These are phyloP conservation scores for Rhizomys pruinosus DNA, from an alignment of 2,113 vertebrate species.

Conservation along the genomic window DNA sequence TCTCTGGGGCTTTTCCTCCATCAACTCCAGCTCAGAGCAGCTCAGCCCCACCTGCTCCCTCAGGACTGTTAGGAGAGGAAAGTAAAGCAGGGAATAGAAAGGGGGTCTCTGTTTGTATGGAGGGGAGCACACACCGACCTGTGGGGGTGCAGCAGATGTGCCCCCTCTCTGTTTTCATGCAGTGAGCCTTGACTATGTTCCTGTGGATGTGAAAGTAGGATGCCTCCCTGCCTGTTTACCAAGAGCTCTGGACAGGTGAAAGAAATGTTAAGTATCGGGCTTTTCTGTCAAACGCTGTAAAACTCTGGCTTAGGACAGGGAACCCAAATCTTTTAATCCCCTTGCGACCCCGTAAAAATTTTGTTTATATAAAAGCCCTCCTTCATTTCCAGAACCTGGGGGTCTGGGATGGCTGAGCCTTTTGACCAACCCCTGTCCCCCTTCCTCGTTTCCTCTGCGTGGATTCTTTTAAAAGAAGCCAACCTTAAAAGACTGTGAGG, in stretches of 20 bases:
- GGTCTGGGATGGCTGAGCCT: too few relatives aligned
- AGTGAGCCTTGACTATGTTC: fast-evolving
- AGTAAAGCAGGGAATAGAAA: background rate
- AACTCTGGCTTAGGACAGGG: too few relatives aligned
- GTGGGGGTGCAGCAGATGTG: background rate
- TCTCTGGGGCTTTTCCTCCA: background rate
- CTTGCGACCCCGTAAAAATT: too few relatives aligned
- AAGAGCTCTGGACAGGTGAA: background rate
- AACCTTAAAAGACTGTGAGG: too few relatives aligned
- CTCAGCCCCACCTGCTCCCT: background rate
- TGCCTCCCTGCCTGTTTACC: background rate
- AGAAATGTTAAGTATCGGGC: too few relatives aligned
- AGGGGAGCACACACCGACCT: background rate
- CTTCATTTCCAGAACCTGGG: too few relatives aligned
- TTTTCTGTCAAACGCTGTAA: too few relatives aligned
- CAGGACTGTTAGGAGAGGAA: background rate
- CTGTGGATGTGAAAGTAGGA: fast-evolving
- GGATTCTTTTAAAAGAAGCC: too few relatives aligned
- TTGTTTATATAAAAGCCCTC: too few relatives aligned
- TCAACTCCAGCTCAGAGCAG: background rate
- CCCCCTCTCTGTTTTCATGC: background rate
- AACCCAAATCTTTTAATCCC: too few relatives aligned
- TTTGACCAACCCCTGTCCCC: too few relatives aligned
- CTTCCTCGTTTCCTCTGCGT: too few relatives aligned
- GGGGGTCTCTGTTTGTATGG: background rate